Percentiles rank a stretch among this genome's conserved stretches.
Conservation (phyloP, 2,888 invertebrate genomes). For the Napeogenes inachia region DNA sequence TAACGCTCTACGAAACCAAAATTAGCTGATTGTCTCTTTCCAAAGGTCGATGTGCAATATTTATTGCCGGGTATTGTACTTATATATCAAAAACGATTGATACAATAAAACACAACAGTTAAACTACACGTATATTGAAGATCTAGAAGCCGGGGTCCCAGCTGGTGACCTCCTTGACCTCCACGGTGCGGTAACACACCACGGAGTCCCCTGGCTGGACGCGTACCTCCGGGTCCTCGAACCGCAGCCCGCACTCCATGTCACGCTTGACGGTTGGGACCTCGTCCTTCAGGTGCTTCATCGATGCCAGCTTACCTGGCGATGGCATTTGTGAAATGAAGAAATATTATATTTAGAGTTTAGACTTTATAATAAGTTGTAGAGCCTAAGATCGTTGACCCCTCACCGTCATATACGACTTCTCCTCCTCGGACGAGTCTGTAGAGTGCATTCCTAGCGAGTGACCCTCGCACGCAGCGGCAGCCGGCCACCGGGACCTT, state of each 20-base stretch:
- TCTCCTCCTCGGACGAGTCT: conserved; percentile 82
- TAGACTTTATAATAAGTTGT: no score
- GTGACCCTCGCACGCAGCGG: conserved; percentile 85
- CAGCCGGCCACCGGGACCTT: conserved; percentile 94
- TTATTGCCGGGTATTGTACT: no score
- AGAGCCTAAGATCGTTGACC: not conserved
- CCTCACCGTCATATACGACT: conserved; percentile 82
- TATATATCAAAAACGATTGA: not conserved
- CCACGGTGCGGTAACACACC: conserved; percentile 83
- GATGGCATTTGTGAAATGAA: no score
- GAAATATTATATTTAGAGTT: no score
- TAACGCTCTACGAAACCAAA: no score
- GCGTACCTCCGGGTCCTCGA: conserved; percentile 79
- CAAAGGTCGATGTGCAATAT: no score
- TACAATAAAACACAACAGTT: conserved; percentile 12
- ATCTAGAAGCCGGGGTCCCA: conserved; percentile 93
- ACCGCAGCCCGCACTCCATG: conserved; percentile 91
- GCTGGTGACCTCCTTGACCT: conserved; percentile 80
- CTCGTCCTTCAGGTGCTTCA: conserved; percentile 94
- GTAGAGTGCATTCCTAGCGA: conserved; percentile 82
- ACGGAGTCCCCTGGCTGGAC: conserved; percentile 87
- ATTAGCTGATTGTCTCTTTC: no score
- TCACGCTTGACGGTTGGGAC: conserved; percentile 89
- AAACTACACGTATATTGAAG: conserved; percentile 8
- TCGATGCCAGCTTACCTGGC: conserved; percentile 84